Evolutionary conservation across 2,888 invertebrate species (phyloP), one percentile per base, ranked within the genome.

Genomic region (Epinotia demarniana): DNA sequence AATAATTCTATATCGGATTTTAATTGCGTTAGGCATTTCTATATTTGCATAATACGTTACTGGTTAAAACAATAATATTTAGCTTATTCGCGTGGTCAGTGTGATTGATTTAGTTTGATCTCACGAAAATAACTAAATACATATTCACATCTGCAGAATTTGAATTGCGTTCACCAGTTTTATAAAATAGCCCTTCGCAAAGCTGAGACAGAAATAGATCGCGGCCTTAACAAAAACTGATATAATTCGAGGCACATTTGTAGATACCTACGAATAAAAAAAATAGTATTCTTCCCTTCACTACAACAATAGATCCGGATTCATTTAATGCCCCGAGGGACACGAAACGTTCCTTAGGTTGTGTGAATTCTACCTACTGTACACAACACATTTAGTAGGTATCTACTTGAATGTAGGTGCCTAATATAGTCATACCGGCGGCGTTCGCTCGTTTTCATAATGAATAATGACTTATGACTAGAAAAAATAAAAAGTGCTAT

Each of bases 261-360:
- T 49, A 16, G 49, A 16, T 16, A 33, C 49, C 6, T 49, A 16
- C 16, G 16, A 49, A 49, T n/a, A 49, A 16, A 49, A 49, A 16
- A n/a, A 16, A 49, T 16, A 6, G 49, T 13, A 49, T 49, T 49
- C 16, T 6, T 16, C 49, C 16, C n/a, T 49, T 49, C 49, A 16
- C 49, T 16, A 49, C 6, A 33, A 39, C 39, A 27, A 57, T 18
- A 68, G 57, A 57, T 67, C 49, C 12, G 58, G 57, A 57, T 77
- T 76, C 72, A 63, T 76, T 67, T 66, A 73, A 76, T 73, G 75
- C 67, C 70, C 75, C 72, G n/a, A n/a, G 75, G 60, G 76, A 67
- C 73, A 53, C 66, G 61, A 60, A 73, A 72, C 73, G 72, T 73
- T 68, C 11, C 53, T 53, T 53, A 27, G 61, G 61, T 77, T 46